Percentiles rank a stretch among this genome's conserved stretches.
phyloP scores from a whole-genome alignment of 2,113 vertebrate species.

The Perognathus longimembris region DNA sequence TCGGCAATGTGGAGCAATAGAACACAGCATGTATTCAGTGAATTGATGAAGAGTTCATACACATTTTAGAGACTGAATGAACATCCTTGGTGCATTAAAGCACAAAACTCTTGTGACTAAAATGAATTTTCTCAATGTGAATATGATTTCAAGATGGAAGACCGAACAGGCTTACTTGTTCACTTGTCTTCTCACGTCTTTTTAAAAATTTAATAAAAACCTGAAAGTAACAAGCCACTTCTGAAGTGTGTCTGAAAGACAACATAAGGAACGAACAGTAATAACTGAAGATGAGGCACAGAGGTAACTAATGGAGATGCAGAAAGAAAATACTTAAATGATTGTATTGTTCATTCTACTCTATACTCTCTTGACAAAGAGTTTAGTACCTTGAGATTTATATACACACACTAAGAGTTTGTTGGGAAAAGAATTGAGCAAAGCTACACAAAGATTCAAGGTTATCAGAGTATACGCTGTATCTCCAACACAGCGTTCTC shows the following conservation, averaged over 20 bases:
- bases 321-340: not conserved
- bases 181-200: not conserved
- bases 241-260: not conserved
- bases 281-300: too few species aligned
- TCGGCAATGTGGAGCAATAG: not conserved
- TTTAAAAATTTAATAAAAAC: not conserved
- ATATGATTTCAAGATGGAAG: not conserved
- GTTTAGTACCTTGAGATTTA: not conserved
- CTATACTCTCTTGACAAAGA: not conserved
- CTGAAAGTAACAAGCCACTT: not conserved
- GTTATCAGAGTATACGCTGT: rapidly evolving
- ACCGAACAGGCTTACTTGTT: not conserved
- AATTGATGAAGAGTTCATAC: not conserved
- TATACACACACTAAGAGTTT: not conserved
- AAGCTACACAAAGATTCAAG: not conserved
- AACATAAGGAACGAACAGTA: not conserved
- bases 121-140: not conserved
- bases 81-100: not conserved
- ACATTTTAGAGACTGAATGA: not conserved
- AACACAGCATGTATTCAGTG: not conserved
- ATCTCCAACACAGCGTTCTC: too few species aligned
- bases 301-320: too few species aligned
- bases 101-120: not conserved
- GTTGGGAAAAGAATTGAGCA: not conserved
- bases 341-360: not conserved